Conservation (phyloP, 2,113 vertebrate genomes). For the Triplophysa dalaica region DNA sequence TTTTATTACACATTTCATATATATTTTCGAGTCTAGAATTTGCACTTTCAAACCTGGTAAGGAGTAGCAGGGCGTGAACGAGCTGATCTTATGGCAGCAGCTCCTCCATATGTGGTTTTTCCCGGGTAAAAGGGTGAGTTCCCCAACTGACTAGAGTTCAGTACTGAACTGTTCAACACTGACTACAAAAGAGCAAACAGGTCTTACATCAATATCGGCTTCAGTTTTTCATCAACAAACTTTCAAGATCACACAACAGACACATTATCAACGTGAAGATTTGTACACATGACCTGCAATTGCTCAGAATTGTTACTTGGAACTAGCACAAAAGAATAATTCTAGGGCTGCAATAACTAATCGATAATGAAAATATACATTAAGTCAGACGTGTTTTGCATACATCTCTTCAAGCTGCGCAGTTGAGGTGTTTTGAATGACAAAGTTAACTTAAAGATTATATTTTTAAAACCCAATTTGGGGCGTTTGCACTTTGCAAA, state of each 20-base stretch:
- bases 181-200: slow-evolving; percentile 61
- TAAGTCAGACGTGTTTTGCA: too few species aligned
- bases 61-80: slow-evolving; percentile 77
- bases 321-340: too few species aligned
- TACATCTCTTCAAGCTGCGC: too few species aligned
- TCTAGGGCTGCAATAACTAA: too few species aligned
- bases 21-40: neutral
- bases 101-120: slow-evolving; percentile 95
- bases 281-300: too few species aligned
- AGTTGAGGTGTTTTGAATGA: too few species aligned
- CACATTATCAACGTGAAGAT: too few species aligned
- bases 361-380: too few species aligned
- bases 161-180: slow-evolving; percentile 82
- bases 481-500: too few species aligned
- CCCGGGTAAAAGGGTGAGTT: slow-evolving; percentile 96
- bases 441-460: too few species aligned
- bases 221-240: neutral
- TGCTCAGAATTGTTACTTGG: too few species aligned
- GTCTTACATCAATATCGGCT: neutral
- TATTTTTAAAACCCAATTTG: too few species aligned
- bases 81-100: slow-evolving; percentile 78
- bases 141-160: slow-evolving; percentile 90
- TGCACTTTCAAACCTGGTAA: slow-evolving; percentile 81
- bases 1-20: neutral
- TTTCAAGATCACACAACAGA: neutral